These are phyloP conservation scores for roundworm (Caenorhabditis elegans) DNA, from an alignment of 1,140 invertebrate genomes.

Conservation along the genomic window DNA sequence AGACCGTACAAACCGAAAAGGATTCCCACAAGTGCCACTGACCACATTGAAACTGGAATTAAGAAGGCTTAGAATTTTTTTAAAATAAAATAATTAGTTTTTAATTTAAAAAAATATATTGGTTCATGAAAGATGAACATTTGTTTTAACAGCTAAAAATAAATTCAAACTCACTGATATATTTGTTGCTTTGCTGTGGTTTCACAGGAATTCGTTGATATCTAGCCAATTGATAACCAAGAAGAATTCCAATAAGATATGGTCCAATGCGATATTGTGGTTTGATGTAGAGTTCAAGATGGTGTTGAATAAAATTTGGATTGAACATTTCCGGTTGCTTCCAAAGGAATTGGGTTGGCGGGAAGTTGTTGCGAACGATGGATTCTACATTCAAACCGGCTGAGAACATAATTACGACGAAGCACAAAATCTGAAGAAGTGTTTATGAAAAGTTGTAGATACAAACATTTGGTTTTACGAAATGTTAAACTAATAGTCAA, in stretches of 20 bases:
- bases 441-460: background rate
- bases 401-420: conserved; percentile 45
- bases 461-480: too few species aligned
- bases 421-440: conserved; percentile 18
- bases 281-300: conserved; percentile 68
- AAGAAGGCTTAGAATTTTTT: background rate
- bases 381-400: conserved; percentile 50
- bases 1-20: conserved; percentile 60
- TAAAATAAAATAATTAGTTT: too few species aligned
- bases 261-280: conserved; percentile 69
- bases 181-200: conserved; percentile 39
- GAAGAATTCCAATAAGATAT: conserved; percentile 68
- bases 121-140: too few species aligned
- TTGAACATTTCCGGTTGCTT: conserved; percentile 65
- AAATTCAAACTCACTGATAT: conserved; percentile 13
- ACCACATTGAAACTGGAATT: conserved; percentile 14
- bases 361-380: conserved; percentile 64
- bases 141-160: too few species aligned
- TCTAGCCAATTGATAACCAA: conserved; percentile 67
- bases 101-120: too few species aligned
- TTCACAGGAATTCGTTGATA: conserved; percentile 56
- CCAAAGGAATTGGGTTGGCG: conserved; percentile 65
- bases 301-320: conserved; percentile 63
- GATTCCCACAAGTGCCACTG: background rate
- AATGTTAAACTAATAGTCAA: too few species aligned